Evolutionary conservation across 1,140 invertebrate genomes (phyloP), one percentile per base, ranked within the genome.

Genomic region (Plectus sambesii): DNA sequence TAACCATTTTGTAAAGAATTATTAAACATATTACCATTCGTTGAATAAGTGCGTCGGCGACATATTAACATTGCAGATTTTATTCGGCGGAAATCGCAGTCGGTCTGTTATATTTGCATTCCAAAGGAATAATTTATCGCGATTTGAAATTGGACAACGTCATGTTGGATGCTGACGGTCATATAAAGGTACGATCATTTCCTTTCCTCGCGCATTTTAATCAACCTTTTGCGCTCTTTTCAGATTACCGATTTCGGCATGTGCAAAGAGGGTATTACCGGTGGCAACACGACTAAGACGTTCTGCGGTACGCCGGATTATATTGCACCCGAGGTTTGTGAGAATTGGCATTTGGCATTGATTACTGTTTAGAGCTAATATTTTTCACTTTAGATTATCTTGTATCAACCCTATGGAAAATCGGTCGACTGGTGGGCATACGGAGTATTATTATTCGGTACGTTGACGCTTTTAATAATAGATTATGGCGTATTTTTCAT

Each of bases 391-490:
- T n/a, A 62, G 73, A 93, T 93, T 49, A 89, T 93, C 56, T 73
- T 89, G 15, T 93, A 93, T 72, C 86, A 97, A 75, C 90, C 92
- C 0, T 98, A 98, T 71, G 89, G 89, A 15, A 94, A 93, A 72
- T 93, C 88, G 3, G 93, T 99, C 0, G 93, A 99, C 70, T 99
- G 92, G 92, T 99, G 93, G 93, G 90, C 93, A 8, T 98, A 89
- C 72, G 93, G 93, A 4, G 92, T 98, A n/a, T 73, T 97, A 37
- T 71, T 96, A 17, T 49, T 49, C 8, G 27, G n/a, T 41, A 12
- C 8, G 27, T 41, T 41, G 12, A 3, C 27, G 57, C n/a, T 36
- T 60, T 9, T 97, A n/a, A n/a, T n/a, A n/a, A n/a, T n/a, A n/a
- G n/a, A n/a, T n/a, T n/a, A n/a, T n/a, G n/a, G n/a, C n/a, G n/a